These are phyloP conservation scores for Microtus pennsylvanicus DNA, from an alignment of 2,113 vertebrate species.

Conservation along the genomic window DNA sequence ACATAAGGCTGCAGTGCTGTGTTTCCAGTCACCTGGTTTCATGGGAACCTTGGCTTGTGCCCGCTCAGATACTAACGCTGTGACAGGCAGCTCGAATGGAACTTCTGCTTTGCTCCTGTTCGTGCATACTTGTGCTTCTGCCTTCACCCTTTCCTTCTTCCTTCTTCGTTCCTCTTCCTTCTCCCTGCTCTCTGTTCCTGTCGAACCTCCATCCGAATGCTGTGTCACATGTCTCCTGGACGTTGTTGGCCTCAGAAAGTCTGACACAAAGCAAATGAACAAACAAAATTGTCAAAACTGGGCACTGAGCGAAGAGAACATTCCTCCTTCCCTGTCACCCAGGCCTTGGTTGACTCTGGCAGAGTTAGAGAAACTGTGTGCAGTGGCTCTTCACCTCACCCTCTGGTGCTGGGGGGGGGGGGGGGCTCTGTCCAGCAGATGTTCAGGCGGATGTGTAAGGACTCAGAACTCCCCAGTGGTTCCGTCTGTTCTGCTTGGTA, in stretches of 20 bases:
- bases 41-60: conserved; percentile 68
- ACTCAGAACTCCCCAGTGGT: neutral
- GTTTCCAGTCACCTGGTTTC: conserved; percentile 83
- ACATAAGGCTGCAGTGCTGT: conserved; percentile 84
- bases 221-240: fast-evolving
- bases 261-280: neutral
- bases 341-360: neutral
- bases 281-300: neutral
- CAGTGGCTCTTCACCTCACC: neutral
- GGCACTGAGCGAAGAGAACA: neutral
- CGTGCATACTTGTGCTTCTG: neutral
- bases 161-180: neutral
- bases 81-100: conserved; percentile 73
- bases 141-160: neutral
- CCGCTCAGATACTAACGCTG: conserved; percentile 42
- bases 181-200: neutral
- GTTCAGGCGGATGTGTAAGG: neutral
- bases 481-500: neutral
- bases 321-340: neutral
- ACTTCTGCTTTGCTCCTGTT: conserved; percentile 69
- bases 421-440: neutral
- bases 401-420: neutral
- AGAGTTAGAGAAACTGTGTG: neutral
- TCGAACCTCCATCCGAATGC: neutral
- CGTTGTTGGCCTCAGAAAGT: neutral